These are phyloP conservation scores for Mnemiopsis leidyi DNA, from an alignment of 37 sponge, comb jelly and placozoan species.

Conservation along the genomic window DNA sequence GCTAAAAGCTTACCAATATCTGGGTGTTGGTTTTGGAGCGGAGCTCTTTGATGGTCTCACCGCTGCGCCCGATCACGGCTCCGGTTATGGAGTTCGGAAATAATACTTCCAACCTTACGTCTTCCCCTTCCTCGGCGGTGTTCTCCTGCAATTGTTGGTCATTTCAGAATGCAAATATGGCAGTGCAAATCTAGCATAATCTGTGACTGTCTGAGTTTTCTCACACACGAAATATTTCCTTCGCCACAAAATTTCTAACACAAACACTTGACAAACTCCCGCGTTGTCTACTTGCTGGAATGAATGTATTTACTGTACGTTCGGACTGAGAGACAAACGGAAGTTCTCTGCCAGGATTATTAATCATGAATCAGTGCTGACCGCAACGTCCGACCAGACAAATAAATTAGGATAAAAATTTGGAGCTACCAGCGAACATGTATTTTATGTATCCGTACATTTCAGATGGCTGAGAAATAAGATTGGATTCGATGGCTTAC, in stretches of 20 bases:
- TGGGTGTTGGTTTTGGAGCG: constrained; percentile 63
- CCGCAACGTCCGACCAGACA: not conserved
- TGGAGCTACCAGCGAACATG: not conserved
- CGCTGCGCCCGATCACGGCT: constrained; percentile 42
- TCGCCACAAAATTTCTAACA: too few species aligned
- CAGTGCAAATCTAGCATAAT: not conserved
- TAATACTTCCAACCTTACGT: constrained; percentile 26
- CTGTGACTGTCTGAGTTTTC: too few species aligned
- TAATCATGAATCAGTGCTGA: not conserved
- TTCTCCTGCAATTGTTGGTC: constrained; percentile 18
- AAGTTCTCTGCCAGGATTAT: not conserved
- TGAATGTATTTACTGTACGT: not conserved
- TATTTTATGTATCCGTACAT: too few species aligned
- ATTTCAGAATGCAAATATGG: too few species aligned
- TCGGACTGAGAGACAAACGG: not conserved
- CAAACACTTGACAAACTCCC: too few species aligned
- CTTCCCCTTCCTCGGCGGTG: constrained; percentile 44
- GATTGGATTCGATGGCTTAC: not conserved
- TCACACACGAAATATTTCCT: too few species aligned
- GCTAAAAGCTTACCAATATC: constrained; percentile 22
- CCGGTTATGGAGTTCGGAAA: constrained; percentile 61
- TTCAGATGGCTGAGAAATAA: not conserved
- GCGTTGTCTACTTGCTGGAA: not conserved
- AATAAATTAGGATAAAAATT: not conserved
- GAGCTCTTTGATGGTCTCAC: constrained; percentile 53